Conservation (phyloP, 1,140 invertebrate species). For the Papilio polytes region DNA sequence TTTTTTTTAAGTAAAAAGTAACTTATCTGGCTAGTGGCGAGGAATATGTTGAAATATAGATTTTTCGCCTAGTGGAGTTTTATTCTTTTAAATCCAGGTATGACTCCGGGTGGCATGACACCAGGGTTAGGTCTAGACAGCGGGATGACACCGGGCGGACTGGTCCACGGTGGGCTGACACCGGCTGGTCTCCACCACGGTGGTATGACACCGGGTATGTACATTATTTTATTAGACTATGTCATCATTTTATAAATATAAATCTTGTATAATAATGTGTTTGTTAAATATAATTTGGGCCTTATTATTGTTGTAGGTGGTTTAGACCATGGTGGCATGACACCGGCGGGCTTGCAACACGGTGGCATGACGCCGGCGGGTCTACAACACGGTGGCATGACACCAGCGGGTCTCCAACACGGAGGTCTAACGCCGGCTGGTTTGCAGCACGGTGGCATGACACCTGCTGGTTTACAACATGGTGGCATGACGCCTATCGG, state of each 20-base stretch:
- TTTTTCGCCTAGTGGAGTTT: background rate
- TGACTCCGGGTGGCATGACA: slow-evolving; percentile 57
- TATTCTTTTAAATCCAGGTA: background rate
- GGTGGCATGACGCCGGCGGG: too few species aligned
- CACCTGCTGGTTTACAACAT: too few species aligned
- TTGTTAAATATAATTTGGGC: too few species aligned
- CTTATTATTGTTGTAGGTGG: slow-evolving; percentile 44
- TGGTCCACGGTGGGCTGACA: slow-evolving; percentile 69
- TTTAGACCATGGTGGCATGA: slow-evolving; percentile 48
- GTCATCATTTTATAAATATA: slow-evolving; percentile 41
- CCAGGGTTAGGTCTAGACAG: slow-evolving; percentile 78
- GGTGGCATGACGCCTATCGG: slow-evolving; percentile 42
- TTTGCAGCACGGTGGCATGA: too few species aligned
- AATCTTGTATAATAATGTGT: slow-evolving; percentile 31
- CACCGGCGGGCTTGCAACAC: too few species aligned
- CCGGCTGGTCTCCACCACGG: slow-evolving; percentile 61
- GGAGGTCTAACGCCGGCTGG: too few species aligned
- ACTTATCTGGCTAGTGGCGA: too few species aligned
- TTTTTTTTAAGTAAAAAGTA: too few species aligned
- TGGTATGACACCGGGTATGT: slow-evolving; percentile 59
- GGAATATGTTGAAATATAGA: too few species aligned
- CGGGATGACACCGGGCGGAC: slow-evolving; percentile 66
- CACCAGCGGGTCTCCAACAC: slow-evolving; percentile 30
- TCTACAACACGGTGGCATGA: too few species aligned
- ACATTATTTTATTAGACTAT: background rate